Conservation (phyloP, 2,888 invertebrate species). For the Torymus aiolomorphi region DNA sequence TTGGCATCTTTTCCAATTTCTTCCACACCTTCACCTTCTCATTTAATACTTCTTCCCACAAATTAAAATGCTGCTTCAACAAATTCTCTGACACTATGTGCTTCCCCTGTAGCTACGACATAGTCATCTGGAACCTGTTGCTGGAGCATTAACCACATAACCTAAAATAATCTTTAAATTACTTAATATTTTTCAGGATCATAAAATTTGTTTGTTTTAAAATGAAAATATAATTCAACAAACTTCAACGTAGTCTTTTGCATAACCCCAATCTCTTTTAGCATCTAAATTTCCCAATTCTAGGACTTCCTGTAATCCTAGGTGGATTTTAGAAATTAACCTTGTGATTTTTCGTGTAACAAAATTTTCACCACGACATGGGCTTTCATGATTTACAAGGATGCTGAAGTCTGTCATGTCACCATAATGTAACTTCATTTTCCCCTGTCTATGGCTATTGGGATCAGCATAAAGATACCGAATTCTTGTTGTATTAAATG, state of each 20-base stretch:
- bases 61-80: slow-evolving; percentile 93
- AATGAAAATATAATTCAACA: slow-evolving; percentile 48
- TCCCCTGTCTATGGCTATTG: slow-evolving; percentile 89
- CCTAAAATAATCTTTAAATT: slow-evolving; percentile 77
- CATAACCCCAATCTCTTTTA: slow-evolving; percentile 98
- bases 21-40: slow-evolving; percentile 90
- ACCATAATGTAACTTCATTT: slow-evolving; percentile 97
- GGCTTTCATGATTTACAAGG: slow-evolving; percentile 95
- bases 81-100: slow-evolving; percentile 97
- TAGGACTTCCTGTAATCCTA: slow-evolving; percentile 89
- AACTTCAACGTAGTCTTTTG: slow-evolving; percentile 96
- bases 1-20: slow-evolving; percentile 87
- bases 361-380: slow-evolving; percentile 96
- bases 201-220: neutral
- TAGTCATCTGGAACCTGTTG: slow-evolving; percentile 94
- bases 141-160: slow-evolving; percentile 99
- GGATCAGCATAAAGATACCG: slow-evolving; percentile 96
- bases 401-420: slow-evolving; percentile 99
- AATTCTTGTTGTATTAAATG: slow-evolving; percentile 97
- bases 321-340: slow-evolving; percentile 95
- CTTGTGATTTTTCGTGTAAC: slow-evolving; percentile 98
- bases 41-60: slow-evolving; percentile 87
- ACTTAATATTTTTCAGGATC: neutral
- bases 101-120: slow-evolving; percentile 97
- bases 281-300: slow-evolving; percentile 97